phyloP scores from a whole-genome alignment of 2,888 invertebrate genomes.

The Ferdinandea cuprea region DNA sequence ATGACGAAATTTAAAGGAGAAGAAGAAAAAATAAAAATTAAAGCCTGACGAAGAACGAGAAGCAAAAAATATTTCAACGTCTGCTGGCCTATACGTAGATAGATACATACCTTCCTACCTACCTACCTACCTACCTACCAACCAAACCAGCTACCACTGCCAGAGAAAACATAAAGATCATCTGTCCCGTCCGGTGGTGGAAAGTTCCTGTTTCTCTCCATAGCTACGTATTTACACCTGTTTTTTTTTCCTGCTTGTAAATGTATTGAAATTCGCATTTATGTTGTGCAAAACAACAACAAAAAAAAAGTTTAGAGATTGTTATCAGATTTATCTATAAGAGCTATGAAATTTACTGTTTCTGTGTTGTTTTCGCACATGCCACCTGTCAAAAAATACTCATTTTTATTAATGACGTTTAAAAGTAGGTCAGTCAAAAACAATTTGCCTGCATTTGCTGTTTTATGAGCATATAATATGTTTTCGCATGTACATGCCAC shows the following conservation, averaged over 20 bases:
- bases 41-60: constrained; percentile 7
- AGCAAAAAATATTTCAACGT: constrained; percentile 22
- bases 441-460: constrained; percentile 52
- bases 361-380: background rate
- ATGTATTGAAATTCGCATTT: background rate
- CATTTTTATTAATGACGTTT: constrained; percentile 53
- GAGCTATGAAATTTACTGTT: background rate
- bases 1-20: constrained; percentile 41
- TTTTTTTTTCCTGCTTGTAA: constrained; percentile 5
- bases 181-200: constrained; percentile 48
- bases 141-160: constrained; percentile 28
- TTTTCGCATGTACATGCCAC: background rate
- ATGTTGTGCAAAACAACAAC: background rate
- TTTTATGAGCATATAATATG: constrained; percentile 20
- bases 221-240: constrained; percentile 33
- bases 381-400: constrained; percentile 56
- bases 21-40: constrained; percentile 25
- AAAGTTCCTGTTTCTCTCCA: constrained; percentile 58
- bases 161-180: constrained; percentile 37
- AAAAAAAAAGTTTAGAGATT: constrained; percentile 4
- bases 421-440: constrained; percentile 61
- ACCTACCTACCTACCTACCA: too few species aligned
- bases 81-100: constrained; percentile 26
- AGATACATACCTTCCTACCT: too few species aligned
- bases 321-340: constrained; percentile 7